Base-by-base conservation (phyloP, 2,113 vertebrate species). In the Xiphophorus hellerii region DNA sequence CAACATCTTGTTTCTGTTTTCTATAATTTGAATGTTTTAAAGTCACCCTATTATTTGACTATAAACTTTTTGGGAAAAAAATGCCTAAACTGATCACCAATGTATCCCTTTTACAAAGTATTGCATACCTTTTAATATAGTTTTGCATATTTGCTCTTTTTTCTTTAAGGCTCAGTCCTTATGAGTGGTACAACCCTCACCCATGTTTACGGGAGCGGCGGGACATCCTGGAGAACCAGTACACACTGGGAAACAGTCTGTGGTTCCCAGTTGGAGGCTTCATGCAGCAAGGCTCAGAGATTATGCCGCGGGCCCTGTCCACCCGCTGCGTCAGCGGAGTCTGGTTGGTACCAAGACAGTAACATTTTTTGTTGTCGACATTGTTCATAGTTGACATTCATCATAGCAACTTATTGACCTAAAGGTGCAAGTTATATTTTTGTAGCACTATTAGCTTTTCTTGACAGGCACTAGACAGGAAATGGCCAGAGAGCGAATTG, bases 191-290 rank as follows among this genome's bases (percentile, higher is more conserved):
- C 79, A 97, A 97, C 88, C 96, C 97, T 0, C 96, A 97, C 87
- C 96, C 97, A 0, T 98, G 97, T 74, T 92, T 96, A 66, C 92
- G 96, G 65, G 95, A 95, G 1, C 94, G 96, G 0, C 93, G 92
- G 58, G 94, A 96, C 83, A 87, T 98, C 66, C 87, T 97, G 92
- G 96, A 97, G 92, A 98, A 98, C 92, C 97, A 98, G 88, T 98
- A 97, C 93, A 98, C 96, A 0, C 72, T 98, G 88, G 97, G 96
- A 3, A 98, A 97, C 95, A 98, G 97, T 77, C 94, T 98, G 78
- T 98, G 97, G 97, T 97, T 98, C 92, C 97, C 97, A 0, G 95
- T 98, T 0, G 97, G 97, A 0, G 97, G 97, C 22, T 98, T 98
- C 94, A 97, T 98, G 96, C 97, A 98, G 88, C 97, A 98, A 83